Base-by-base conservation (phyloP, 2,113 vertebrate genomes). In the Mustelus asterias region DNA sequence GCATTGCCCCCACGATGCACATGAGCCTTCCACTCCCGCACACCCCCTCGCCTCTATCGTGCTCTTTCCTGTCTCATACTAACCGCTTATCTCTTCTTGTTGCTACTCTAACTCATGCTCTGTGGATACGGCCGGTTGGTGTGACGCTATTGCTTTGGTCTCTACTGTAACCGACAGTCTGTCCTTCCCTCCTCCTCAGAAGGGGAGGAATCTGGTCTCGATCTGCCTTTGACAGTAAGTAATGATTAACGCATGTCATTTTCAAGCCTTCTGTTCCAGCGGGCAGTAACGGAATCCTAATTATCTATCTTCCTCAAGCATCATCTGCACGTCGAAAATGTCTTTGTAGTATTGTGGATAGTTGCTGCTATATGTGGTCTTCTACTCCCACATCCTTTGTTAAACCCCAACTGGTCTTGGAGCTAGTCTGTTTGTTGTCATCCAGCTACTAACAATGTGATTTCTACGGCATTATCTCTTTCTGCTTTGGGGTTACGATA, bases 151-250 rank as follows among this genome's bases (percentile, higher is more conserved):
- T 94, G 67, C 93, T 70, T 63, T 94, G 92, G n/a, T 94, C 92
- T 94, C 67, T 95, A 41, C 94, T 72, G 44, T 95, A 69, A 95
- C 41, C 69, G 24, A 33, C 94, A 95, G 94, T 95, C 94, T 95
- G 94, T 95, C 41, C 44, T 29, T 72, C 13, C 94, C 94, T 33
- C 94, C 94, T 33, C 94, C 94, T 95, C 94, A 95, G 94, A 72
- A 95, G 94, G 94, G 94, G 67, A 95, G 67, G 41, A 95, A 24
- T 72, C 94, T 95, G 94, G 41, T 76, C 69, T 72, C 67, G 10
- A 76, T 48, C 94, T 95, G 44, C 94, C 94, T 95, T 72, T 95
- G 94, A 72, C 94, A 95, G 94, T 95, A 95, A 95, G 94, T 95
- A 95, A 69, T 95, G 94, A 95, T n/a, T 48, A 20, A 44, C 69